Evolutionary conservation across 2,113 vertebrate genomes (phyloP).

Genomic region (Perognathus longimembris): DNA sequence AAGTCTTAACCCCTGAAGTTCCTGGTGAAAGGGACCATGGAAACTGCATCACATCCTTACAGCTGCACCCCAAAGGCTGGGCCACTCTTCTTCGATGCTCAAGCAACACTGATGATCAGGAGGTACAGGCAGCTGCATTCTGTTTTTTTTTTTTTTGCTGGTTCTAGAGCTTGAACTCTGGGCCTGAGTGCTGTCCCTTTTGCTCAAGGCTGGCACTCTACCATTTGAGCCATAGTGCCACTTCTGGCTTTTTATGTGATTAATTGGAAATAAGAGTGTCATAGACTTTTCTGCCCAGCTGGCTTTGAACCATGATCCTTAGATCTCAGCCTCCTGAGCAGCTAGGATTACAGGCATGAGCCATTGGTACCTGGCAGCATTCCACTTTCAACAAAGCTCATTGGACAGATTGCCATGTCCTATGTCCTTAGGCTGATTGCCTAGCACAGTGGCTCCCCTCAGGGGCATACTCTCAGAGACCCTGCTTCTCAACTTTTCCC

Average conservation of each 20-base stretch:
- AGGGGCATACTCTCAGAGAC: neutral
- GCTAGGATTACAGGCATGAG: no score
- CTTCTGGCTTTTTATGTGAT: no score
- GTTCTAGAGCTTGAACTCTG: no score
- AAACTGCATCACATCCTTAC: constrained; percentile 98
- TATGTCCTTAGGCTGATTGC: neutral
- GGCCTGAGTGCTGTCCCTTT: no score
- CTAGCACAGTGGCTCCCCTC: neutral
- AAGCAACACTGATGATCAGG: constrained; percentile 98
- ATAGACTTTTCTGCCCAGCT: no score
- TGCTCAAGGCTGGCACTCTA: no score
- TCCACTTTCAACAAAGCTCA: neutral
- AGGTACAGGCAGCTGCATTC: constrained; percentile 87
- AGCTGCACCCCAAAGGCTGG: constrained; percentile 99
- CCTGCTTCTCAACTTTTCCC: neutral
- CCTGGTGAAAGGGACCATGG: constrained; percentile 96
- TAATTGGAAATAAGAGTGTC: no score
- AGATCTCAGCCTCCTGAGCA: no score
- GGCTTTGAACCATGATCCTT: no score
- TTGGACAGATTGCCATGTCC: neutral
- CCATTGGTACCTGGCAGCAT: neutral
- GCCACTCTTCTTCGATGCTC: constrained; percentile 97
- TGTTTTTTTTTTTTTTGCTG: no score
- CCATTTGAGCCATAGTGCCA: no score
- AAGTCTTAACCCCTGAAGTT: constrained; percentile 98